These are phyloP conservation scores for Leiothrix lutea DNA, from an alignment of 2,113 vertebrate genomes.

Conservation along the genomic window DNA sequence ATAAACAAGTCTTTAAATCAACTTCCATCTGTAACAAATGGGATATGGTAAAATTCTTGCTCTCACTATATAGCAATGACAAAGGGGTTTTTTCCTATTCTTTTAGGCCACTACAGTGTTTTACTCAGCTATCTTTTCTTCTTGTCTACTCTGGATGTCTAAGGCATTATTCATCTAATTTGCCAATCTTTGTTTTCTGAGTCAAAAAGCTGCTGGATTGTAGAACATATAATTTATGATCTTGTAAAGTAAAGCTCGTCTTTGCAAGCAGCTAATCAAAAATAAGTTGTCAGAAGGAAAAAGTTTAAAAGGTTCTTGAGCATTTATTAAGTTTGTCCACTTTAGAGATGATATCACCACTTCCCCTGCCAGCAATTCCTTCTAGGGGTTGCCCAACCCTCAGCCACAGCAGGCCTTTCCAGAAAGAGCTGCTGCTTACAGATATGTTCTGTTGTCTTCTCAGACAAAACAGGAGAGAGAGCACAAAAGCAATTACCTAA, in stretches of 20 bases:
- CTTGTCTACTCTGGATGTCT: background rate
- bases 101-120: background rate
- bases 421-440: background rate
- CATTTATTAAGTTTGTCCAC: background rate
- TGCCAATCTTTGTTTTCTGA: background rate
- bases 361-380: background rate
- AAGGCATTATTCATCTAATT: background rate
- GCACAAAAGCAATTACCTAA: background rate
- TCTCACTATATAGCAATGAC: background rate
- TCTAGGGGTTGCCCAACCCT: background rate
- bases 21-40: background rate
- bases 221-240: background rate
- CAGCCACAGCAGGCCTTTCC: background rate
- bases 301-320: background rate
- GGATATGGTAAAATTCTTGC: background rate
- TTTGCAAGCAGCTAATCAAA: background rate
- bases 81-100: rapidly evolving
- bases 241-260: background rate
- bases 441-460: background rate
- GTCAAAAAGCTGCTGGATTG: background rate
- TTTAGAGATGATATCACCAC: background rate
- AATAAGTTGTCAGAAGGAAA: background rate
- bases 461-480: background rate
- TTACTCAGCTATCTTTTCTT: background rate
- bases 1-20: background rate